Percentiles rank a stretch among this genome's conserved stretches.
Evolutionary conservation across 2,797 vertebrate species (phyloP).

Genomic region (Neoniphon sammara): DNA sequence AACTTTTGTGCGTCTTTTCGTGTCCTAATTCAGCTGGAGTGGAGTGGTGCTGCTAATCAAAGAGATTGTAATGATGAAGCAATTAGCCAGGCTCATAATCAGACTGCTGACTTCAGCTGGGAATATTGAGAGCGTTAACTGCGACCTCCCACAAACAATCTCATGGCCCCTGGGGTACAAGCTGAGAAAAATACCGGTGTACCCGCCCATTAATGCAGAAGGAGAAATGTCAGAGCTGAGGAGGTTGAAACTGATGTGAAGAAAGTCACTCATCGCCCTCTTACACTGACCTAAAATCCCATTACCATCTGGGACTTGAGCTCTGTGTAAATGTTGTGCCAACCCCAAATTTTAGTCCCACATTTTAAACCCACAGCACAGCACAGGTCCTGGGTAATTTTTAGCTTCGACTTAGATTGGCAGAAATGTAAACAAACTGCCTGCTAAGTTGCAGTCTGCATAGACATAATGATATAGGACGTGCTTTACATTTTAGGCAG

Average conservation of each 20-base stretch:
- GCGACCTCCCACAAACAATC: slow-evolving; percentile 20
- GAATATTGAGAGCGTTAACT: slow-evolving; percentile 7
- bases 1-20: slow-evolving; percentile 6
- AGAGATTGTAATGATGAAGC: slow-evolving; percentile 11
- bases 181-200: background rate
- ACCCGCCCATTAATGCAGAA: slow-evolving; percentile 12
- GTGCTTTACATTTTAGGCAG: too few species aligned
- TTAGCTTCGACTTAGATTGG: too few species aligned
- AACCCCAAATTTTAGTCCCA: too few species aligned
- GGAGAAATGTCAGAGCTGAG: slow-evolving; percentile 11
- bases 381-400: too few species aligned
- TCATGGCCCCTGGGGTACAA: slow-evolving; percentile 4
- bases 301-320: too few species aligned
- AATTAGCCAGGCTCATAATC: slow-evolving; percentile 43
- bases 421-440: too few species aligned
- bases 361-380: too few species aligned
- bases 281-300: too few species aligned
- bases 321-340: too few species aligned
- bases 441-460: too few species aligned
- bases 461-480: too few species aligned
- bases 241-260: background rate
- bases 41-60: slow-evolving; percentile 24
- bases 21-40: slow-evolving; percentile 21
- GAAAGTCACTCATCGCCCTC: slow-evolving; percentile 10
- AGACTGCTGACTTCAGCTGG: slow-evolving; percentile 37